These are phyloP conservation scores for Leptoclinus maculatus DNA, from an alignment of 2,797 vertebrate genomes.

Conservation along the genomic window DNA sequence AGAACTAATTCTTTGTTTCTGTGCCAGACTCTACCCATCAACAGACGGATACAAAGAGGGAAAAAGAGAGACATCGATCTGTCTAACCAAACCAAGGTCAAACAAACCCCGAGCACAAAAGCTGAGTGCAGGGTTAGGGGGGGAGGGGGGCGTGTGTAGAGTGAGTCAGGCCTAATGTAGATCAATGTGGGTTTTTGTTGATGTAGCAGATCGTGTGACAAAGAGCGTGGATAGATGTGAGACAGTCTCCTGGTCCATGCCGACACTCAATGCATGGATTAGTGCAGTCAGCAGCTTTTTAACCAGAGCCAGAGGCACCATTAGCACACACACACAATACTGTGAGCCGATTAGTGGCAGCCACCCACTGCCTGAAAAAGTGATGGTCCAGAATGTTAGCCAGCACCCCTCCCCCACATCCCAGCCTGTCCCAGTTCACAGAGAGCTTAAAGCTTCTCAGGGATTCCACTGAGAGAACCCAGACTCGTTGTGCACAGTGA, in stretches of 20 bases:
- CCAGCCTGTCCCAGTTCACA: slow-evolving; percentile 41
- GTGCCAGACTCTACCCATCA: background rate
- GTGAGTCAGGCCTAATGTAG: slow-evolving; percentile 4
- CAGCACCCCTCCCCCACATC: slow-evolving; percentile 37
- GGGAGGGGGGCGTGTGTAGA: background rate
- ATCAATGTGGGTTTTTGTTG: slow-evolving; percentile 60
- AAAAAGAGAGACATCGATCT: slow-evolving; percentile 40
- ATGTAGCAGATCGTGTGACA: slow-evolving; percentile 53
- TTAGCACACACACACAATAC: background rate
- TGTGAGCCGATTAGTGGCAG: too few species aligned
- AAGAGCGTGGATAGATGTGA: slow-evolving; percentile 31
- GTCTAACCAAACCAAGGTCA: slow-evolving; percentile 41
- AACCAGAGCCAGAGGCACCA: slow-evolving; percentile 23
- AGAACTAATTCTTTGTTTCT: background rate
- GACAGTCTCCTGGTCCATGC: slow-evolving; percentile 28
- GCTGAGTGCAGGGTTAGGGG: background rate
- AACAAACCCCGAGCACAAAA: slow-evolving; percentile 14
- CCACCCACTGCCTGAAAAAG: background rate
- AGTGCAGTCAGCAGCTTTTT: slow-evolving; percentile 62
- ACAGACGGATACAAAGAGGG: slow-evolving; percentile 9
- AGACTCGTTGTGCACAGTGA: slow-evolving; percentile 38
- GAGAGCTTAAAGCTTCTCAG: slow-evolving; percentile 29
- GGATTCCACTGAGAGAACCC: slow-evolving; percentile 44
- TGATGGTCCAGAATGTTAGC: background rate
- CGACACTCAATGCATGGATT: slow-evolving; percentile 51